Evolutionary conservation across 2,113 vertebrate genomes (phyloP), one percentile per base, ranked within the genome.

Genomic region (Ctenodactylus gundi): DNA sequence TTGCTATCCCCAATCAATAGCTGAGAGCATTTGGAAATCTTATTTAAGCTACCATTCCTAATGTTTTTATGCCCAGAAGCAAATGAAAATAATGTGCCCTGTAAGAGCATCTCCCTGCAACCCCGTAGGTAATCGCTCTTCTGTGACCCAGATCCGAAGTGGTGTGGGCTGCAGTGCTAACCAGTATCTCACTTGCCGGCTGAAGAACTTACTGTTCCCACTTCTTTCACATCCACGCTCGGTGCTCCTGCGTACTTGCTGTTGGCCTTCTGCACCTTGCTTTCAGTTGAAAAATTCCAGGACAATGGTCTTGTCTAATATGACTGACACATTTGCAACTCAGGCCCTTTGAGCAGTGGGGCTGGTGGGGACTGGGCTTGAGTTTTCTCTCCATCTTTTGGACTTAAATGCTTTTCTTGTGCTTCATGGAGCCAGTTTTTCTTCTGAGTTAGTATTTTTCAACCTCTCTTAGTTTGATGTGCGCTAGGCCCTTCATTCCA

Each of bases 381-480:
- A 81, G 15, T 51, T 80, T 68, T 60, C 31, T 57, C 18, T 49
- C 21, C 10, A 57, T n/a, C 13, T 8, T 94, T 70, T 82, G 55
- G 27, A 78, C 21, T 83, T 80, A 83, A 18, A 51, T 53, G 51
- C 1, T 68, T 89, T 75, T 64, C n/a, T 88, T 2, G 10, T 83
- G 46, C 29, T 77, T 4, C 21, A 36, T 1, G 10, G 65, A 75
- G 31, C 7, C 41, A 68, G 3, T 82, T 83, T 25, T 91, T 29
- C 53, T 75, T 51, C 25, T 20, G 57, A 81, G 15, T 93, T 58
- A 34, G 20, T 57, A 29, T 58, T 94, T 83, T 23, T 89, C 25
- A 60, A 1, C 7, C 68, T 90, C 44, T 18, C 31, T 73, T 76
- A 46, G 13, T 65, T 88, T 55, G n/a, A 18, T 68, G 3, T 12